Percentiles rank a stretch among this genome's conserved stretches.
Conservation (phyloP, 2,888 invertebrate genomes). For the Caenorhabditis wallacei region DNA sequence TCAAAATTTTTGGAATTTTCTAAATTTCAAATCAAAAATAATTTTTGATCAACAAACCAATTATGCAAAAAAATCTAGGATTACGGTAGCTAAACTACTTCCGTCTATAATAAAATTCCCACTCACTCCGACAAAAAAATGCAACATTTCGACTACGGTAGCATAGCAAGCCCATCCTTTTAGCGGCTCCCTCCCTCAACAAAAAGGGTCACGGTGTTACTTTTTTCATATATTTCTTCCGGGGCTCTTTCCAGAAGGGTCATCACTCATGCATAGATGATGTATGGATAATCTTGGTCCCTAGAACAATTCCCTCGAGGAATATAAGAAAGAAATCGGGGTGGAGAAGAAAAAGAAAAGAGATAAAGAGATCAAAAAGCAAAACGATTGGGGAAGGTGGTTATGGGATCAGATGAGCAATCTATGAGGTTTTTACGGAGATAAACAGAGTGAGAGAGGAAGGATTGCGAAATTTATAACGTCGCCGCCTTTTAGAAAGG, state of each 20-base stretch:
- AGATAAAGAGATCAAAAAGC: neutral
- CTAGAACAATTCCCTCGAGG: neutral
- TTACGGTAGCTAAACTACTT: too few species aligned
- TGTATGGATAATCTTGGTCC: conserved; percentile 49
- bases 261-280: conserved; percentile 58
- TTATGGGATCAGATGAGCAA: conserved; percentile 1
- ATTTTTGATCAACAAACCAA: too few species aligned
- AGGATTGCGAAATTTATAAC: too few species aligned
- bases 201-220: neutral
- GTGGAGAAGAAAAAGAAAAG: neutral
- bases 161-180: too few species aligned
- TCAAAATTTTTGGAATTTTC: too few species aligned
- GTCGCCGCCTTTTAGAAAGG: too few species aligned
- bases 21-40: too few species aligned
- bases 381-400: conserved; percentile 2
- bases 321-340: neutral
- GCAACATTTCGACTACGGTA: too few species aligned
- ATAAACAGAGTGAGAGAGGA: too few species aligned
- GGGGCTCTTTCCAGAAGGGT: conserved; percentile 2
- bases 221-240: neutral
- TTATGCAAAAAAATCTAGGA: too few species aligned
- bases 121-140: too few species aligned
- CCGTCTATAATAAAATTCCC: too few species aligned
- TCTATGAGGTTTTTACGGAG: neutral
- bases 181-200: neutral